phyloP scores from a whole-genome alignment of 2,113 vertebrate species.

The Misgurnus anguillicaudatus region DNA sequence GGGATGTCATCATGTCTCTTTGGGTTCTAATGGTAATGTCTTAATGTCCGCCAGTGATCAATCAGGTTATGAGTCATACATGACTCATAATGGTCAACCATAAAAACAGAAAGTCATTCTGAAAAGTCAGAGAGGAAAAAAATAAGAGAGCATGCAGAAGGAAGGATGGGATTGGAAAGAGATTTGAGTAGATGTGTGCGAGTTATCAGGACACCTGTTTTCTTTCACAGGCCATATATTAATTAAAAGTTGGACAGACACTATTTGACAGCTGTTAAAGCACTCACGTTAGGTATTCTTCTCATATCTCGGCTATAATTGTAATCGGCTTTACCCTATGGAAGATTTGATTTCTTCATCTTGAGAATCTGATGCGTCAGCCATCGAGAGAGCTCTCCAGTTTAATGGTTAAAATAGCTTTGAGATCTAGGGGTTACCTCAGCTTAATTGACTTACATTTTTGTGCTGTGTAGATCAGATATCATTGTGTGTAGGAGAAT shows the following conservation, averaged over 20 bases:
- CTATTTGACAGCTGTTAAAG: background rate
- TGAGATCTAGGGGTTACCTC: slow-evolving; percentile 16
- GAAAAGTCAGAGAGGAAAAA: no score
- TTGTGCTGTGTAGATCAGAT: background rate
- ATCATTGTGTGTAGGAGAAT: slow-evolving; percentile 19
- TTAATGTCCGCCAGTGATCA: no score
- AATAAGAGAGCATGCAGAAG: no score
- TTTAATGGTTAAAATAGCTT: slow-evolving; percentile 28
- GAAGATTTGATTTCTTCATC: slow-evolving; percentile 11
- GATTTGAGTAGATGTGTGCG: no score
- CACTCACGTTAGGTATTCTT: background rate
- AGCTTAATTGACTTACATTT: slow-evolving; percentile 15
- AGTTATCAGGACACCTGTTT: no score
- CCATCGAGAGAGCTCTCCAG: slow-evolving; percentile 11
- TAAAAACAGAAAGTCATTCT: no score
- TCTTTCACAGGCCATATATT: no score
- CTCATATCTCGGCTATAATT: background rate
- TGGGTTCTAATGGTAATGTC: no score
- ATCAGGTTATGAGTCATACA: no score
- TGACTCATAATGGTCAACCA: no score
- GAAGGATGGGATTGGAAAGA: no score
- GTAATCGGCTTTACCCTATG: background rate
- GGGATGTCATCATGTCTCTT: no score
- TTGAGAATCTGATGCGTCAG: slow-evolving; percentile 9
- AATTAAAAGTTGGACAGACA: background rate